Percentiles rank a stretch among this genome's conserved stretches.
Conservation (phyloP, 2,888 invertebrate species). For the Aproaerema taeniolella region DNA sequence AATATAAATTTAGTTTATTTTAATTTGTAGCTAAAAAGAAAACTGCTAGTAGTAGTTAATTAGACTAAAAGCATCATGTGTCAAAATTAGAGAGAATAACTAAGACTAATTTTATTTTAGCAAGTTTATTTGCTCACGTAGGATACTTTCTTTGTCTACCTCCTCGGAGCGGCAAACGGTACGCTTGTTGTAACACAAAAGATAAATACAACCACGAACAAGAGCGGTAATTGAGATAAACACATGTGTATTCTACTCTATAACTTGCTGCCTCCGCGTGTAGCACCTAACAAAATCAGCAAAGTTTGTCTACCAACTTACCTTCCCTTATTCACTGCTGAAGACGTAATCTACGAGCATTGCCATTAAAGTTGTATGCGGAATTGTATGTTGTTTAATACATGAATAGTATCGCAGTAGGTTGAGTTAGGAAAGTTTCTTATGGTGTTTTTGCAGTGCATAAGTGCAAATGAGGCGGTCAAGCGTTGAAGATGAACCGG, state of each 20-base stretch:
- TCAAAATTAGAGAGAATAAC: constrained; percentile 57
- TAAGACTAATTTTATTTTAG: constrained; percentile 54
- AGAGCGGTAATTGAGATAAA: constrained; percentile 68
- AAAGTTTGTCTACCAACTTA: constrained; percentile 47
- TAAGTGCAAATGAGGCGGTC: constrained; percentile 69
- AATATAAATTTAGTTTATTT: too few species aligned
- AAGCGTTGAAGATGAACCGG: constrained; percentile 72
- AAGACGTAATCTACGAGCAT: constrained; percentile 3
- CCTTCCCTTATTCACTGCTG: constrained; percentile 19
- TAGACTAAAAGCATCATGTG: constrained; percentile 24
- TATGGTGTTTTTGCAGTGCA: constrained; percentile 39
- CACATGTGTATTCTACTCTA: constrained; percentile 58
- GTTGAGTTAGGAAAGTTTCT: constrained; percentile 30
- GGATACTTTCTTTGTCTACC: constrained; percentile 60
- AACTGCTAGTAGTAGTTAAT: not conserved
- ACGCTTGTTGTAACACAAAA: constrained; percentile 58
- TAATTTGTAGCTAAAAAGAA: too few species aligned
- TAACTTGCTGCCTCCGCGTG: constrained; percentile 53
- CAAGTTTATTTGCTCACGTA: constrained; percentile 56
- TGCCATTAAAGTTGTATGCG: constrained; percentile 8
- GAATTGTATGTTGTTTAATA: constrained; percentile 11
- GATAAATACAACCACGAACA: constrained; percentile 64
- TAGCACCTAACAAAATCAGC: constrained; percentile 57
- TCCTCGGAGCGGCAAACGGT: constrained; percentile 36
- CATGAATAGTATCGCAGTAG: constrained; percentile 43